phyloP scores from a whole-genome alignment of 2,797 vertebrate genomes.

The Muscicapa striata region DNA sequence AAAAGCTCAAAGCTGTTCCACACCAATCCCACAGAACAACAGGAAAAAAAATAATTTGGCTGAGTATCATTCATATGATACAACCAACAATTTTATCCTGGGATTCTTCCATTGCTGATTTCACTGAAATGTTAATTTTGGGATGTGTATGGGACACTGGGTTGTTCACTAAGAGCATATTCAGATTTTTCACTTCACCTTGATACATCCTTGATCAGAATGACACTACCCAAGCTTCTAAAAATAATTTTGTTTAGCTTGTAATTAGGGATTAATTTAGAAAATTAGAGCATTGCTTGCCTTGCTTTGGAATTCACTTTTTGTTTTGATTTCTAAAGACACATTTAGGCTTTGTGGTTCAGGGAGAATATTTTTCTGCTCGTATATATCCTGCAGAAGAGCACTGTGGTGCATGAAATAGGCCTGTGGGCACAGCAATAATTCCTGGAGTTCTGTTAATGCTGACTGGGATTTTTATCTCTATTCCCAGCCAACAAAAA shows the following conservation, averaged over 20 bases:
- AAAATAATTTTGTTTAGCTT: neutral
- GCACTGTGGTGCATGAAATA: neutral
- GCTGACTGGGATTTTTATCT: neutral
- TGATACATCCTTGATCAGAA: neutral
- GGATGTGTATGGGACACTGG: neutral
- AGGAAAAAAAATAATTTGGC: rapidly evolving
- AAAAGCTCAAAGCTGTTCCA: neutral
- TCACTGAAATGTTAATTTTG: neutral
- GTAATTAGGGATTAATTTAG: neutral
- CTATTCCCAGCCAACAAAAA: neutral
- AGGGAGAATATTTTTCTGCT: neutral
- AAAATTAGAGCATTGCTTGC: neutral
- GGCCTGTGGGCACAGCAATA: neutral
- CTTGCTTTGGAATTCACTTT: neutral
- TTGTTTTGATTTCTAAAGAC: neutral
- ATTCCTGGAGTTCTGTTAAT: neutral
- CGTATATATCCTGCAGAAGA: neutral
- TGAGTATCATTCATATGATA: neutral
- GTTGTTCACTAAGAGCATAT: neutral
- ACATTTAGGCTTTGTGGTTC: neutral
- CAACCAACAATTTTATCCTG: neutral
- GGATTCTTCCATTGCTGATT: neutral
- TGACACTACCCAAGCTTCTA: neutral
- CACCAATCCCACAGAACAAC: neutral
- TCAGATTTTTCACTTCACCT: neutral